Base-by-base conservation (phyloP, 2,113 vertebrate species). In the Vombatus ursinus region DNA sequence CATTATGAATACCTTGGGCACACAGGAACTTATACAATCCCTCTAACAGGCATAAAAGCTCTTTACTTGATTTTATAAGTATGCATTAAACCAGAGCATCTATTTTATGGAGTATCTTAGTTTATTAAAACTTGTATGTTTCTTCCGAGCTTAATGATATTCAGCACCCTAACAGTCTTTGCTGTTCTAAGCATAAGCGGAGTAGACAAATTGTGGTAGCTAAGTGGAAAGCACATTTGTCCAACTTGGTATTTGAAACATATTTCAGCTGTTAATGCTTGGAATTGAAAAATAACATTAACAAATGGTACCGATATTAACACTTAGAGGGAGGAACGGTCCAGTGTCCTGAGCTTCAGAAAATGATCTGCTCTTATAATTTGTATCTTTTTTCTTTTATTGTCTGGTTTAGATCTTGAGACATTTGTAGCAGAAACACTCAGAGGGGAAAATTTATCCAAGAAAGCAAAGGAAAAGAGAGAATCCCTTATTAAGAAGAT, bases 361-460 rank as follows among this genome's bases (percentile, higher is more conserved):
- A 96, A 97, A 95, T 96, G 50, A 97, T 97, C 97, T 94, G 94
- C 96, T 94, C 48, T 96, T 96, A 92, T 96, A 94, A 98, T 89
- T 89, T 97, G 49, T 98, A 52, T 95, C n/a, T 48, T 96, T 7
- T 98, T 96, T 97, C 94, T 96, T 97, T 93, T 97, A 91, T 95
- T 98, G 98, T 47, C 92, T 98, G 97, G 52, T 98, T 98, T 98
- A 99, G 99, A 99, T 98, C 95, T 99, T 61, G 99, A 99, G 96
- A 94, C 84, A 22, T 99, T 99, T 98, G 97, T 99, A 97, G 98
- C 95, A 37, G 99, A 99, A 95, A 98, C 97, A 1, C 97, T 99
- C 93, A 99, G 99, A 98, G 99, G 98, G 92, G 99, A 99, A 98
- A 99, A 97, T 98, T 98, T 99, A 95, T 99, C 99, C 95, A 99